Evolutionary conservation across 2,888 invertebrate species (phyloP).

Genomic region (Creontiades dilutus): DNA sequence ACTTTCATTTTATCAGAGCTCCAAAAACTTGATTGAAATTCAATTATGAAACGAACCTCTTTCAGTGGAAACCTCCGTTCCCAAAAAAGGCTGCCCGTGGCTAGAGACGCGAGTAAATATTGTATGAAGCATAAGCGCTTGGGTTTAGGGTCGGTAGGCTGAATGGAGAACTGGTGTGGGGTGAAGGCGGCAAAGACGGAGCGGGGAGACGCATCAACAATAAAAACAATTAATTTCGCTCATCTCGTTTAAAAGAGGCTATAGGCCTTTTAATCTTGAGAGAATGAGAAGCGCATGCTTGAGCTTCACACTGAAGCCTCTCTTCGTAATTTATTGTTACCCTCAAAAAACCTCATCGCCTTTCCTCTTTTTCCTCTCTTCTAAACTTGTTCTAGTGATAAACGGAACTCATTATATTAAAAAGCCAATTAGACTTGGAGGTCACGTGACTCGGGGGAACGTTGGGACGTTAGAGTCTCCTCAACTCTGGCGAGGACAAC

Average conservation of each 20-base stretch:
- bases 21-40: conserved; percentile 28
- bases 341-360: conserved; percentile 37
- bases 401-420: conserved; percentile 61
- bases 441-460: conserved; percentile 33
- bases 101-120: background rate
- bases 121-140: conserved; percentile 16
- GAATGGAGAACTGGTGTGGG: background rate
- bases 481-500: no score
- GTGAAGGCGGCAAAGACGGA: background rate
- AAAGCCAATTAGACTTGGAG: conserved; percentile 41
- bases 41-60: background rate
- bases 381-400: conserved; percentile 41
- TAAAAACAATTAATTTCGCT: conserved; percentile 35
- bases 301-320: background rate
- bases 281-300: conserved; percentile 59
- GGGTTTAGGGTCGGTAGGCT: background rate
- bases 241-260: conserved; percentile 19
- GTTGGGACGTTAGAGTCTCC: background rate
- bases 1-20: conserved; percentile 28
- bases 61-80: background rate
- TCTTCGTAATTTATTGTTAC: conserved; percentile 46
- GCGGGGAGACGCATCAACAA: background rate
- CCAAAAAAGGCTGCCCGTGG: background rate
- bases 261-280: conserved; percentile 52
- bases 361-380: background rate